Base-by-base conservation (phyloP, 2,113 vertebrate genomes). In the Aepyceros melampus region DNA sequence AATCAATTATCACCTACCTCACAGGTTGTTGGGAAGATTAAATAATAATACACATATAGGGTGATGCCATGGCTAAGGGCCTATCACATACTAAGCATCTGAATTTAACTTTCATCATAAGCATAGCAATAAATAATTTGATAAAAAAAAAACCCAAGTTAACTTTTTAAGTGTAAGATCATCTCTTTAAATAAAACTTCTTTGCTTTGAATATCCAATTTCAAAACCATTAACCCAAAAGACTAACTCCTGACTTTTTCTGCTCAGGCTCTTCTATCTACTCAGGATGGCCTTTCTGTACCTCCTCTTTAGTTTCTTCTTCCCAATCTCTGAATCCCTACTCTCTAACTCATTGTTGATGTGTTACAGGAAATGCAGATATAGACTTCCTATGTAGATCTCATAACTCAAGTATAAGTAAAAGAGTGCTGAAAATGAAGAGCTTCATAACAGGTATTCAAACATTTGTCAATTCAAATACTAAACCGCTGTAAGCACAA, bases 171-270 rank as follows among this genome's bases (percentile, higher is more conserved):
- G 79, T n/a, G 8, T 49, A 95, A 93, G 29, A 58, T 49, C 4
- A 82, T 17, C 33, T 47, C 85, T 89, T 95, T 45, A 96, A 78
- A 47, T 60, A 90, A 95, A 97, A 86, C 31, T 82, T 89, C 43
- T 71, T 88, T 90, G 55, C 55, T 62, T 15, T 25, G 43, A 92
- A 47, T 82, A 89, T 9, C 6, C 5, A 19, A 15, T 97, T 92
- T 95, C 78, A 86, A 96, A 97, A 91, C 45, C 40, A 11, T 43
- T 43, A 67, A 60, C 19, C 64, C 53, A 58, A 89, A 87, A 56
- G 45, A 13, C 29, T 56, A 7, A 83, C 43, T 87, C 76, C 2
- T 62, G 67, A 88, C 82, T 45, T 33, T 84, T 67, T 49, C 92
- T 81, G 60, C 53, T 67, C 47, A 2, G 14, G 31, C 56, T 88